A percentile compares a stretch with the other conserved stretches of the same genome.
Evolutionary conservation across 2,888 invertebrate species (phyloP).

Genomic region (Phasia obesa): DNA sequence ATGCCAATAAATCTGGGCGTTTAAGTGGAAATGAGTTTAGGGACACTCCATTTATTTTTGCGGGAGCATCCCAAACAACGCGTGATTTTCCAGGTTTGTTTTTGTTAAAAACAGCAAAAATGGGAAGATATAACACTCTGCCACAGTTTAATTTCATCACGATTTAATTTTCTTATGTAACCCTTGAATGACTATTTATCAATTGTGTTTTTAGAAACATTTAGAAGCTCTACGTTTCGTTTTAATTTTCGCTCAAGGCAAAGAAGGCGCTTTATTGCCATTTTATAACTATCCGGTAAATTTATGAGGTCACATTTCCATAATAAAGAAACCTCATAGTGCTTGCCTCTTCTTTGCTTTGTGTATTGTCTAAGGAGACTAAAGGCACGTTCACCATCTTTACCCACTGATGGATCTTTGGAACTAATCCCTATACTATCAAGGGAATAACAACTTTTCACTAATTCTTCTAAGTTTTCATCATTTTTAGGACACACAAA

Average conservation of each 20-base stretch:
- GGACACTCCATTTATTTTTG: slow-evolving; percentile 20
- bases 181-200: background rate
- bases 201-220: slow-evolving; percentile 11
- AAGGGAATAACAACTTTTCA: slow-evolving; percentile 17
- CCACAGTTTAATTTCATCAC: slow-evolving; percentile 2
- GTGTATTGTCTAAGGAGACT: slow-evolving; percentile 3
- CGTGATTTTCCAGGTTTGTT: background rate
- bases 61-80: background rate
- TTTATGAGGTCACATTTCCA: slow-evolving; percentile 27
- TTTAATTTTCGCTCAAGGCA: slow-evolving; percentile 14
- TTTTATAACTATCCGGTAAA: slow-evolving; percentile 35
- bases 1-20: slow-evolving; percentile 33
- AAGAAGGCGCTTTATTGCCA: slow-evolving; percentile 8
- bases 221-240: slow-evolving; percentile 6
- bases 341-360: background rate
- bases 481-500: background rate
- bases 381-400: slow-evolving; percentile 3
- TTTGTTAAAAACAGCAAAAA: background rate
- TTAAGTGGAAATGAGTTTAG: slow-evolving; percentile 49
- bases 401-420: background rate
- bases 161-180: slow-evolving; percentile 7
- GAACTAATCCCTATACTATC: slow-evolving; percentile 27
- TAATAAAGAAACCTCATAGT: slow-evolving; percentile 23
- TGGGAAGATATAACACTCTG: slow-evolving; percentile 30
- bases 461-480: slow-evolving; percentile 15